Evolutionary conservation across 2,797 vertebrate species (phyloP).

Genomic region (Sebastes umbrosus): DNA sequence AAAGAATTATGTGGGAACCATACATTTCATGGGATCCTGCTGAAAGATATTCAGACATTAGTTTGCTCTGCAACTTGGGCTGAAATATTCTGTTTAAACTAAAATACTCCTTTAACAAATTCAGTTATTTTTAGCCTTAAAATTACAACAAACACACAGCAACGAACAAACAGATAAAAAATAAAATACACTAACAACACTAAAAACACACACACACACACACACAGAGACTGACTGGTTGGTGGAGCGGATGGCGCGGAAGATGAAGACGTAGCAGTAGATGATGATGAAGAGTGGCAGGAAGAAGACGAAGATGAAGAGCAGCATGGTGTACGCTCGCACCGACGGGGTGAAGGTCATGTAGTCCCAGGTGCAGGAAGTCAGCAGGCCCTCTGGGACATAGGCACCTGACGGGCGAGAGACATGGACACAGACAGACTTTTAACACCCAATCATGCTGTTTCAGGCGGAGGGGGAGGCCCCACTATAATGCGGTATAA

Average conservation of each 20-base stretch:
- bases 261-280: slow-evolving; percentile 94
- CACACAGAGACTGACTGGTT: slow-evolving; percentile 81
- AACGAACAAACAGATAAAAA: background rate
- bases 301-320: slow-evolving; percentile 94
- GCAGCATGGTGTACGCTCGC: slow-evolving; percentile 93
- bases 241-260: slow-evolving; percentile 88
- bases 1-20: too few species aligned
- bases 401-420: slow-evolving; percentile 84
- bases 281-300: slow-evolving; percentile 91
- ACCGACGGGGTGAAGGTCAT: slow-evolving; percentile 91
- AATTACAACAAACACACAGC: background rate
- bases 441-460: background rate
- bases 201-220: background rate
- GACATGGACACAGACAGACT: background rate
- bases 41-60: too few species aligned
- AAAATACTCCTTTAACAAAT: background rate
- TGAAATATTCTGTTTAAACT: background rate
- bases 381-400: slow-evolving; percentile 92
- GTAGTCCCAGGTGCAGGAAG: slow-evolving; percentile 96
- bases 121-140: background rate
- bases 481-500: background rate
- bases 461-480: background rate
- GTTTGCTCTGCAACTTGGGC: too few species aligned
- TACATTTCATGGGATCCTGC: too few species aligned
- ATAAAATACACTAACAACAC: background rate